Percentiles rank a stretch among this genome's conserved stretches.
These are phyloP conservation scores for Polydrusus pterygomalis DNA, from an alignment of 2,888 invertebrate species.

Conservation along the genomic window DNA sequence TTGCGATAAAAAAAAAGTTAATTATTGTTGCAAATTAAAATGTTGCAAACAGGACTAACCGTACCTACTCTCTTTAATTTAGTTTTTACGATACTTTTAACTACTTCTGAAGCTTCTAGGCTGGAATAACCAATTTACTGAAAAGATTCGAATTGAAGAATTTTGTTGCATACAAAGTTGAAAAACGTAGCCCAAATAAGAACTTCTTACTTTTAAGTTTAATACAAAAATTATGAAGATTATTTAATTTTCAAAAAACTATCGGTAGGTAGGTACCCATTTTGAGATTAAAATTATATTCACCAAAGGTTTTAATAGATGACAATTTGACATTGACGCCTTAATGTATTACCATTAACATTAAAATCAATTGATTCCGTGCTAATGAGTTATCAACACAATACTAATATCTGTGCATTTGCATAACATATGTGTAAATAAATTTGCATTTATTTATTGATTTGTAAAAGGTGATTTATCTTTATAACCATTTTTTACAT, in stretches of 20 bases:
- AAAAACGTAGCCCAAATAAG: no score
- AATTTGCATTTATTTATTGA: constrained; percentile 2
- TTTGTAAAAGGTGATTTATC: background rate
- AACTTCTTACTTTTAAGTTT: no score
- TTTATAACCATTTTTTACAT: no score
- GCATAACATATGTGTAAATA: background rate
- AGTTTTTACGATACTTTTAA: background rate
- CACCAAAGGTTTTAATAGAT: no score
- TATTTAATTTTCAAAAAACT: no score
- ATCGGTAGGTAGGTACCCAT: no score
- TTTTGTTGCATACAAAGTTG: background rate
- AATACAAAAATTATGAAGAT: no score
- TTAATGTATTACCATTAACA: background rate
- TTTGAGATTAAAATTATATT: no score
- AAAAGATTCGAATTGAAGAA: background rate
- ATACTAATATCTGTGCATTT: background rate
- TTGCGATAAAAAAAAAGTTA: background rate
- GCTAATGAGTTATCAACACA: background rate
- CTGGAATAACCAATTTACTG: background rate
- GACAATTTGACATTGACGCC: background rate
- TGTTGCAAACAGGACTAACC: background rate
- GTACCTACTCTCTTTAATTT: background rate
- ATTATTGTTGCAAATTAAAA: background rate
- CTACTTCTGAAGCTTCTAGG: background rate
- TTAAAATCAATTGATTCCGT: background rate